Percentiles rank a stretch among this genome's conserved stretches.
phyloP scores from a whole-genome alignment of 2,888 invertebrate genomes.

The Ormia ochracea region DNA sequence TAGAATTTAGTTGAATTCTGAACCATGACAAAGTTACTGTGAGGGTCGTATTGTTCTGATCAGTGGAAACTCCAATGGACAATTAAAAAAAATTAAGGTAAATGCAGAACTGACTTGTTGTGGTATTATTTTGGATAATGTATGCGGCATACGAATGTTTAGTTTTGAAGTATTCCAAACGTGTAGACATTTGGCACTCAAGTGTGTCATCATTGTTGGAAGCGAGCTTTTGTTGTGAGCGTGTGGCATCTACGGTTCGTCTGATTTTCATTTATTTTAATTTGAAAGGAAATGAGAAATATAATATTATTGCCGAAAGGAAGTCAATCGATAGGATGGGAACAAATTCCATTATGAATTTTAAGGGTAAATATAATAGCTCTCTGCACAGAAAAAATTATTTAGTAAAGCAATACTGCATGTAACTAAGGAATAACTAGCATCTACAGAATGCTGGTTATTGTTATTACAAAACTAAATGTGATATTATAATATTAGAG shows the following conservation, averaged over 20 bases:
- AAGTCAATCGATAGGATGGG: too few species aligned
- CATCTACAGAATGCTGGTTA: too few species aligned
- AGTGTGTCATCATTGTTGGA: conserved; percentile 38
- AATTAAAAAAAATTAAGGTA: background rate
- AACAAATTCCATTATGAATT: too few species aligned
- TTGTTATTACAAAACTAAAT: too few species aligned
- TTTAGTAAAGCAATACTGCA: too few species aligned
- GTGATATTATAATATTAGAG: too few species aligned
- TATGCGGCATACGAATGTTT: conserved; percentile 6
- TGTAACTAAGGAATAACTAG: too few species aligned
- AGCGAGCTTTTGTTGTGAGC: background rate
- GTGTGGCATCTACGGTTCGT: background rate
- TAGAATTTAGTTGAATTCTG: conserved; percentile 1
- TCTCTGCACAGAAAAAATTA: too few species aligned
- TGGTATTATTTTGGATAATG: conserved; percentile 11
- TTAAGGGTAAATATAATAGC: too few species aligned
- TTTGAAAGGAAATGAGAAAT: background rate
- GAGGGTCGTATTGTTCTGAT: conserved; percentile 1
- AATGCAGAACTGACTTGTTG: conserved; percentile 38
- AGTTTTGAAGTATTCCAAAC: background rate
- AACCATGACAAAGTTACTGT: conserved; percentile 11
- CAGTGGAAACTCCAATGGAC: background rate
- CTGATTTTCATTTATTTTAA: background rate
- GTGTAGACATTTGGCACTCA: conserved; percentile 24
- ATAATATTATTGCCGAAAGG: too few species aligned